phyloP scores from a whole-genome alignment of 1,140 invertebrate species.

The Drosophila seguyi region DNA sequence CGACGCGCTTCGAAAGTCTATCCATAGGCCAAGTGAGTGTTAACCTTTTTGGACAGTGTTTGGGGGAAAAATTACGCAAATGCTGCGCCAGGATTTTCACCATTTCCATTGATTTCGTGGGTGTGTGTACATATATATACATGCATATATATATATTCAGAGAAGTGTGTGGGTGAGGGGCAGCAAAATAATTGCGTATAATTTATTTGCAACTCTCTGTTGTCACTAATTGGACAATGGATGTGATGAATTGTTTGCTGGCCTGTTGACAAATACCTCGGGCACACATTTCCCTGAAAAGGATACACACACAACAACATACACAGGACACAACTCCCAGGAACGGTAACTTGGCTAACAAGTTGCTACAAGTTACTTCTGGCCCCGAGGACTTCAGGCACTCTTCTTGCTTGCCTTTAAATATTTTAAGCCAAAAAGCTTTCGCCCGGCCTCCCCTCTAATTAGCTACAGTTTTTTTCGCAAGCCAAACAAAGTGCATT shows the following conservation, averaged over 20 bases:
- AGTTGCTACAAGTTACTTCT: slow-evolving; percentile 25
- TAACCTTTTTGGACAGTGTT: slow-evolving; percentile 21
- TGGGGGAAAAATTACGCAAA: slow-evolving; percentile 32
- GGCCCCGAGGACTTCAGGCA: slow-evolving; percentile 21
- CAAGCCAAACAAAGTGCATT: slow-evolving; percentile 27
- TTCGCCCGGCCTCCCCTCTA: slow-evolving; percentile 23
- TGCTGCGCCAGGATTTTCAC: slow-evolving; percentile 33
- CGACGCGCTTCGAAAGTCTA: slow-evolving; percentile 13
- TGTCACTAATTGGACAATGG: slow-evolving; percentile 46
- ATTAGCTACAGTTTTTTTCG: slow-evolving; percentile 35
- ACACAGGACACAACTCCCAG: slow-evolving; percentile 1
- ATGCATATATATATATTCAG: slow-evolving; percentile 12
- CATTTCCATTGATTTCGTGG: slow-evolving; percentile 44
- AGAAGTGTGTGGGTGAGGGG: slow-evolving; percentile 25
- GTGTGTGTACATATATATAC: neutral
- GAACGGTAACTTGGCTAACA: slow-evolving; percentile 35
- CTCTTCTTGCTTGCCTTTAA: slow-evolving; percentile 32
- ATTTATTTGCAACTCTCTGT: slow-evolving; percentile 40
- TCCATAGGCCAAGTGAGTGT: slow-evolving; percentile 14
- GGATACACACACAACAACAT: slow-evolving; percentile 25
- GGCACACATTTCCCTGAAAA: slow-evolving; percentile 16
- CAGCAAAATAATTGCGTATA: slow-evolving; percentile 55
- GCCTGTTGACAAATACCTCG: slow-evolving; percentile 45
- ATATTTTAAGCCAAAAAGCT: slow-evolving; percentile 55
- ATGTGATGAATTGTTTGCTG: slow-evolving; percentile 42